Evolutionary conservation across 2,888 invertebrate species (phyloP).

Genomic region (Cephus sareptanus): DNA sequence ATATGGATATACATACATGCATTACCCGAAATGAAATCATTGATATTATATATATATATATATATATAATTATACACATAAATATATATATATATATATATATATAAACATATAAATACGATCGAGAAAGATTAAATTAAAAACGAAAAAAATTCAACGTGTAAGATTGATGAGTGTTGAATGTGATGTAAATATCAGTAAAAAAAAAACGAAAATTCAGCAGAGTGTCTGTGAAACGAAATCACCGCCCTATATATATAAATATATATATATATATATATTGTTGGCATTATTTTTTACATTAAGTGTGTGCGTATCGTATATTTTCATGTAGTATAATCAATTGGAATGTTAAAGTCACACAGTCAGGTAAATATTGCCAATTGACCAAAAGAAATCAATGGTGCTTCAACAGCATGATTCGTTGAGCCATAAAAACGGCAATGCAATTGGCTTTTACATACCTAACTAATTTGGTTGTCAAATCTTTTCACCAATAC

Average conservation of each 20-base stretch:
- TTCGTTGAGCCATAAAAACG: background rate
- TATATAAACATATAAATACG: constrained; percentile 40
- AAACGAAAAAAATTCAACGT: constrained; percentile 7
- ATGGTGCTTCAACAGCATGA: background rate
- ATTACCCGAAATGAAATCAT: constrained; percentile 39
- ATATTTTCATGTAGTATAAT: background rate
- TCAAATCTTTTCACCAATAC: constrained; percentile 31
- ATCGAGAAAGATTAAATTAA: constrained; percentile 24
- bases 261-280: background rate
- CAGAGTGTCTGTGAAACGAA: constrained; percentile 33
- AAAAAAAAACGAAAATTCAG: constrained; percentile 29
- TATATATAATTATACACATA: constrained; percentile 43
- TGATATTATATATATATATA: constrained; percentile 23
- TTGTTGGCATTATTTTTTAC: background rate
- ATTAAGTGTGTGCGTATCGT: background rate
- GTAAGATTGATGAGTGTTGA: constrained; percentile 24
- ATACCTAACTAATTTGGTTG: background rate
- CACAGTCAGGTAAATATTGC: background rate
- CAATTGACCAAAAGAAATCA: background rate
- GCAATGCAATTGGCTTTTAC: background rate
- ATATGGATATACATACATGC: constrained; percentile 34
- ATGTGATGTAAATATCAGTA: constrained; percentile 46
- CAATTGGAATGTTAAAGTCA: background rate
- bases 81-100: constrained; percentile 44
- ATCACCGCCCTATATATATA: background rate